A percentile compares a stretch with the other conserved stretches of the same genome.
Conservation (phyloP, 1,140 invertebrate species). For the Parasteatoda tepidariorum region DNA sequence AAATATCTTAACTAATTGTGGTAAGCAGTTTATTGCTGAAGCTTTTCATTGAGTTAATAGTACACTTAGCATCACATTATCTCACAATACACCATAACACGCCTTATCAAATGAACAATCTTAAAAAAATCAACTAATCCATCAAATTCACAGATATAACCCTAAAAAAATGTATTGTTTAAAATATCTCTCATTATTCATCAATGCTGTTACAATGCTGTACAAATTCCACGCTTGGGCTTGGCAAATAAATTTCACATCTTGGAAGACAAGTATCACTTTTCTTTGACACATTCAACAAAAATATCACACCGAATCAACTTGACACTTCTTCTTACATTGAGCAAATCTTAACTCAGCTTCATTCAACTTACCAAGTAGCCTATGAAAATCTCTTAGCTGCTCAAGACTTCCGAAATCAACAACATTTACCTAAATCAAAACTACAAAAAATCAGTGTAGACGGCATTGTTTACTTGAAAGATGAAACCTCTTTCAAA, state of each 20-base stretch:
- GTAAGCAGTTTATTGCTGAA: slow-evolving; percentile 1
- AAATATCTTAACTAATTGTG: background rate
- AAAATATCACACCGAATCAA: background rate
- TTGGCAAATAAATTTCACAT: background rate
- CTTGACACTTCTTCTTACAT: background rate
- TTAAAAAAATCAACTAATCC: background rate
- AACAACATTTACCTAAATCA: background rate
- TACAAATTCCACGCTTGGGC: background rate
- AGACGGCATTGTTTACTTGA: background rate
- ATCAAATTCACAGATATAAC: background rate
- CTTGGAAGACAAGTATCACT: background rate
- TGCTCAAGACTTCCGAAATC: background rate
- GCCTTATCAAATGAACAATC: background rate
- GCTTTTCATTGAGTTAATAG: background rate
- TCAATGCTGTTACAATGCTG: background rate
- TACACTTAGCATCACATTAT: background rate
- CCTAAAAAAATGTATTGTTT: background rate
- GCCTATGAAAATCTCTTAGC: background rate
- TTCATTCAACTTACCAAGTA: background rate
- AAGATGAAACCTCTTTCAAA: background rate
- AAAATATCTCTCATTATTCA: background rate
- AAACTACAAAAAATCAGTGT: background rate
- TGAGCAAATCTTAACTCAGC: background rate
- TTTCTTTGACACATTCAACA: background rate
- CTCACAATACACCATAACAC: background rate